Evolutionary conservation across 2,113 vertebrate species (phyloP).

Genomic region (Aleadryas rufinucha): DNA sequence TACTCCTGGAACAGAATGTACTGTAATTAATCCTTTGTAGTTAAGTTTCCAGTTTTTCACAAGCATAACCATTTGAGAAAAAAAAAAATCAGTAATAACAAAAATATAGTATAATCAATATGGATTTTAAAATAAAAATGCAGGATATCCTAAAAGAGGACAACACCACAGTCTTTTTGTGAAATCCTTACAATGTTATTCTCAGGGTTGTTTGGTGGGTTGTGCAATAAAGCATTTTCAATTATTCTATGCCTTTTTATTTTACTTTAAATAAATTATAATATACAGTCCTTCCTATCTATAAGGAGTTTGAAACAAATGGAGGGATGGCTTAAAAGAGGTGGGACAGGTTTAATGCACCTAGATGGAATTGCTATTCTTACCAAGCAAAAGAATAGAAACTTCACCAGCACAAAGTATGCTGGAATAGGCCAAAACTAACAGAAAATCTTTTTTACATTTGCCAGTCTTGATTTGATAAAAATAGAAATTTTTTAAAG

Average conservation of each 20-base stretch:
- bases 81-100: background rate
- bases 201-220: fast-evolving
- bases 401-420: background rate
- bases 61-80: background rate
- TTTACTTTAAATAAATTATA: background rate
- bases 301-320: background rate
- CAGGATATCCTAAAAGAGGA: background rate
- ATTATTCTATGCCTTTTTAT: background rate
- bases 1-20: background rate
- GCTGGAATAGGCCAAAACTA: background rate
- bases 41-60: background rate
- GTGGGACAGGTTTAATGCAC: background rate
- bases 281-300: background rate
- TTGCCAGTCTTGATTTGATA: background rate
- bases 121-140: background rate
- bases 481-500: background rate
- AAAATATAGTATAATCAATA: background rate
- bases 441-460: background rate
- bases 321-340: background rate
- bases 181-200: background rate
- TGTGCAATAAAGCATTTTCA: background rate
- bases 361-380: background rate
- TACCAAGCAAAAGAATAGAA: background rate
- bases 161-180: background rate
- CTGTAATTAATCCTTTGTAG: background rate